Evolutionary conservation across 2,113 vertebrate genomes (phyloP).

Genomic region (Varanus komodoensis): DNA sequence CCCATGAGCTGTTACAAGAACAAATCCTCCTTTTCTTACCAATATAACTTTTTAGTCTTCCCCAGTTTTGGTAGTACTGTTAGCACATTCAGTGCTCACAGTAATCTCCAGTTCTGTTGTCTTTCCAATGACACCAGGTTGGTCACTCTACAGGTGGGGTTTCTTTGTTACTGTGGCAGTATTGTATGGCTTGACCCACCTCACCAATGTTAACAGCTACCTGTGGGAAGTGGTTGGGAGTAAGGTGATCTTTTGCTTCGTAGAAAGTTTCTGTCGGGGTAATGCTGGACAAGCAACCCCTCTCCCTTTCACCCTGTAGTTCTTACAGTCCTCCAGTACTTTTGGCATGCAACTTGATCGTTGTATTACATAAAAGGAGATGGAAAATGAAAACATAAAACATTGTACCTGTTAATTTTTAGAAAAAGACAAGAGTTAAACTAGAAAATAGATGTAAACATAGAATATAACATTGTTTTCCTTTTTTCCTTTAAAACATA

Average conservation of each 20-base stretch:
- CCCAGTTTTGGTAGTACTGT: background rate
- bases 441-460: background rate
- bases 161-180: too few relatives aligned
- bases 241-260: too few relatives aligned
- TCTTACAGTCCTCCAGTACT: too few relatives aligned
- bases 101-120: background rate
- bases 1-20: background rate
- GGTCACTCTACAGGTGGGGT: background rate
- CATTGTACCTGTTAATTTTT: background rate
- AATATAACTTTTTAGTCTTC: background rate
- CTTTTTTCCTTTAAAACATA: conserved; percentile 54
- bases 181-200: too few relatives aligned
- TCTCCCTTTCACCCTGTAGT: too few relatives aligned
- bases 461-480: conserved; percentile 12
- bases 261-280: too few relatives aligned
- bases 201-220: too few relatives aligned
- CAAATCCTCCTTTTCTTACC: background rate
- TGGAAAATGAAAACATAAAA: background rate
- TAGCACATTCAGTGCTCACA: background rate
- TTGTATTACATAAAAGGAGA: too few relatives aligned
- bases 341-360: too few relatives aligned
- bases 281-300: too few relatives aligned
- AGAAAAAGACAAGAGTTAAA: background rate
- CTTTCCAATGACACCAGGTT: background rate
- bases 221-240: too few relatives aligned